Conservation (phyloP, 2,797 vertebrate species). For the Rousettus madagascariensis region DNA sequence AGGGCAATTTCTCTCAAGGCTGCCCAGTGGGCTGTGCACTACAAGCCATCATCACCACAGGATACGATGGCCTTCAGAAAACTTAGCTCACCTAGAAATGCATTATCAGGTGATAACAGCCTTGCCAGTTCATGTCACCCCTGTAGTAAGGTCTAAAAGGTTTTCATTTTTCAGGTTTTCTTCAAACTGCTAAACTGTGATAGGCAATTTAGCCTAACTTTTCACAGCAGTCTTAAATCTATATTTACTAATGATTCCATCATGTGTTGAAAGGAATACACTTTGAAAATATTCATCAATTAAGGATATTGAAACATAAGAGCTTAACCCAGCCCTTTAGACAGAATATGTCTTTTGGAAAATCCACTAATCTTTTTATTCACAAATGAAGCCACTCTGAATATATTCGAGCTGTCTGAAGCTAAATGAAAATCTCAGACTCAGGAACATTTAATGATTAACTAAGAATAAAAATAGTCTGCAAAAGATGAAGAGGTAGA, state of each 20-base stretch:
- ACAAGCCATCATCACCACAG: conserved; percentile 70
- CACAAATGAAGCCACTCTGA: background rate
- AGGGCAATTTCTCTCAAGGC: conserved; percentile 55
- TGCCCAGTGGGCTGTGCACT: conserved; percentile 39
- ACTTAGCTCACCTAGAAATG: conserved; percentile 68
- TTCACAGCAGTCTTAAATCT: conserved; percentile 78
- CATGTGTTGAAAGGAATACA: conserved; percentile 34
- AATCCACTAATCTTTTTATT: conserved; percentile 13
- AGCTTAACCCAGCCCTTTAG: conserved; percentile 9
- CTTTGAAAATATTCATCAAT: conserved; percentile 64
- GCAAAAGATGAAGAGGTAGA: background rate
- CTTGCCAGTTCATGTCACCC: conserved; percentile 65
- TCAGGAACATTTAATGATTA: background rate
- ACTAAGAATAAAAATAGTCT: background rate
- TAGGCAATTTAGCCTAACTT: conserved; percentile 73
- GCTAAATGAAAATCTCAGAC: background rate
- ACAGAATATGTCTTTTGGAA: conserved; percentile 33
- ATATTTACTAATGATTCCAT: conserved; percentile 74
- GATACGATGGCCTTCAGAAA: conserved; percentile 65
- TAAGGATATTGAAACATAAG: background rate
- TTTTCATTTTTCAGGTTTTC: conserved; percentile 67
- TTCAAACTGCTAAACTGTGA: conserved; percentile 66
- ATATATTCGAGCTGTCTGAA: background rate
- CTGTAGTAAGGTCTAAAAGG: conserved; percentile 67
- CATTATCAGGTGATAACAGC: conserved; percentile 74